Base-by-base conservation (phyloP, 2,888 invertebrate species). In the Monopis laevigella region DNA sequence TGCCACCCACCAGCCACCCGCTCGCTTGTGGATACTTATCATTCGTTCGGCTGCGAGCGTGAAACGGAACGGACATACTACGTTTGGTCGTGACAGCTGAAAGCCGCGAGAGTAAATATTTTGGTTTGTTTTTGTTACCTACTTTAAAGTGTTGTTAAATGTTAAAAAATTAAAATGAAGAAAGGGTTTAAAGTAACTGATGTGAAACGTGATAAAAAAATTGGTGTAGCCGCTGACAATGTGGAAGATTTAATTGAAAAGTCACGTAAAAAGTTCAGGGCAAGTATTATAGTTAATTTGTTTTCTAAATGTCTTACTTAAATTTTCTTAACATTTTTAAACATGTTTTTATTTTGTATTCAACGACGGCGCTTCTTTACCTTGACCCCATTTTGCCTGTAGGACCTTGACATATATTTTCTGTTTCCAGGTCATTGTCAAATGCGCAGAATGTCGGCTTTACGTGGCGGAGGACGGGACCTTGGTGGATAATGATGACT, bases 111-210 rank as follows among this genome's bases (percentile, higher is more conserved):
- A n/a, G n/a, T n/a, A 24, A 7, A 7, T 10, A 24, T 24, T 24
- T 24, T 24, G 24, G 6, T 24, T 24, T 6, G 10, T 24, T 24
- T 24, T 24, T 24, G 6, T 24, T 24, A 7, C 24, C 24, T 24
- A 24, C 6, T 24, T 24, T 32, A 5, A 14, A 21, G 19, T 36
- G 18, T 10, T 36, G 29, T 29, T 27, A 26, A n/a, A 2, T 27
- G 26, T 39, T 39, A 21, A 27, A 13, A 27, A 21, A 21, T 18
- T 18, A 36, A 36, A 50, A 73, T 82, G 77, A 73, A 87, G 56
- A 86, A 83, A 61, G 90, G 90, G 17, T 89, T 86, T 56, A 90
- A 89, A 80, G 86, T 90, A 28, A 88, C 89, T 1, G 86, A 89
- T 58, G 84, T 86, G 2, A 83, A 82, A 49, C 74, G 89, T 44